Conservation (phyloP, 2,113 vertebrate genomes). For the Oenanthe oenanthe region DNA sequence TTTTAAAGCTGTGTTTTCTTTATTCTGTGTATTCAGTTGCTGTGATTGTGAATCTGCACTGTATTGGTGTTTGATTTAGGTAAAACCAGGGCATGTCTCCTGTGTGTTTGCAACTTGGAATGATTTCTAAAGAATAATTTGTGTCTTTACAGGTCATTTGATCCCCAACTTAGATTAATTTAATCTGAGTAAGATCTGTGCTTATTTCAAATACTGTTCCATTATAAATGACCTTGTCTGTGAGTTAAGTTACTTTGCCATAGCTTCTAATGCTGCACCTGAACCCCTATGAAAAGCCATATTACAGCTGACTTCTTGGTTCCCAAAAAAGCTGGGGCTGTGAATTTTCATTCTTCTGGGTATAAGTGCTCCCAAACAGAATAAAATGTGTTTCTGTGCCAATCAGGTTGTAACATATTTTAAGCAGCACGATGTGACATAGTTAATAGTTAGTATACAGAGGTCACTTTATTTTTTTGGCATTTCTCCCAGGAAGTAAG, state of each 20-base stretch:
- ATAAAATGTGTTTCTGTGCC: background rate
- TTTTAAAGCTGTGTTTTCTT: background rate
- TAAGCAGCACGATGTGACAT: background rate
- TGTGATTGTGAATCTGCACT: background rate
- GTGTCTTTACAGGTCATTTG: background rate
- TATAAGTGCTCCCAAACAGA: background rate
- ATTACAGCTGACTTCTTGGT: background rate
- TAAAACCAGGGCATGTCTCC: background rate
- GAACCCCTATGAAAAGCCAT: background rate
- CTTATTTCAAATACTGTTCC: background rate
- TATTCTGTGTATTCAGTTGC: background rate
- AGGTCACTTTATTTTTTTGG: constrained; percentile 14
- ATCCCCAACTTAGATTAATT: background rate
- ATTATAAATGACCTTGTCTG: background rate
- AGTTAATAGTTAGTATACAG: background rate
- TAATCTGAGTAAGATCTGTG: background rate
- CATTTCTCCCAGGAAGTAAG: constrained; percentile 3
- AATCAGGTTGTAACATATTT: constrained; percentile 12
- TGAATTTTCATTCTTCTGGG: background rate
- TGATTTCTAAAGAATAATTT: background rate
- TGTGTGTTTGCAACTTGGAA: background rate
- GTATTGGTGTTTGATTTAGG: background rate
- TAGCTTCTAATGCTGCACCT: background rate
- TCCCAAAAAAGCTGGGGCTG: background rate
- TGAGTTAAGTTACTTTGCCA: background rate